Base-by-base conservation (phyloP, 2,797 vertebrate genomes). In the Pristis pectinata region DNA sequence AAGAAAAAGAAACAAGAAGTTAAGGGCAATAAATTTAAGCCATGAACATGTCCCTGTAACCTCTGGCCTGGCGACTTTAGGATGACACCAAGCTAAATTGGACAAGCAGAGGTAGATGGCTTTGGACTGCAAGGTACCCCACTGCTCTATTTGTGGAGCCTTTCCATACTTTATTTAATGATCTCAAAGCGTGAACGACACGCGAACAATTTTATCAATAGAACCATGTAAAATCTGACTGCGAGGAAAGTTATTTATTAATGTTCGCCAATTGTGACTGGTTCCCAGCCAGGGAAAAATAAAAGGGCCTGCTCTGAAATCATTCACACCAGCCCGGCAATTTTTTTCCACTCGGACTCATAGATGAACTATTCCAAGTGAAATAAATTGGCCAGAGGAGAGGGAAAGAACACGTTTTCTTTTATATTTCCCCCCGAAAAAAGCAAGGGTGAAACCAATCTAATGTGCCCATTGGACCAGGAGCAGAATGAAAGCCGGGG, bases 161-260 rank as follows among this genome's bases (percentile, higher is more conserved):
- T 97, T 97, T 97, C 97, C 95, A 96, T 96, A 95, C 96, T 96
- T 96, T 96, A 95, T 98, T 97, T 97, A 97, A 98, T 97, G 97
- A 97, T 97, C 97, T 98, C 98, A 98, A 97, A 98, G 98, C 97
- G 97, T 97, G 97, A 98, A 98, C 98, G 98, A 98, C 98, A 99
- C 98, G 98, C 98, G 98, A 99, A 98, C 98, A 97, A 98, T 98
- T 98, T 98, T 97, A 96, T 99, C 98, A 99, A 98, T 98, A 97
- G 98, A 96, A 97, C 97, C 97, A 98, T 97, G 98, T 98, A 98
- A 98, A 98, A 97, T 97, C 98, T 97, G 98, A 97, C 98, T 98
- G 98, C 97, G 98, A 97, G 97, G 97, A 97, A 97, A 97, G 98
- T 98, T 98, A 99, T 99, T 99, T 99, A 99, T 99, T 98, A 98